phyloP scores from a whole-genome alignment of 2,888 invertebrate genomes.

The Agrochola lota region DNA sequence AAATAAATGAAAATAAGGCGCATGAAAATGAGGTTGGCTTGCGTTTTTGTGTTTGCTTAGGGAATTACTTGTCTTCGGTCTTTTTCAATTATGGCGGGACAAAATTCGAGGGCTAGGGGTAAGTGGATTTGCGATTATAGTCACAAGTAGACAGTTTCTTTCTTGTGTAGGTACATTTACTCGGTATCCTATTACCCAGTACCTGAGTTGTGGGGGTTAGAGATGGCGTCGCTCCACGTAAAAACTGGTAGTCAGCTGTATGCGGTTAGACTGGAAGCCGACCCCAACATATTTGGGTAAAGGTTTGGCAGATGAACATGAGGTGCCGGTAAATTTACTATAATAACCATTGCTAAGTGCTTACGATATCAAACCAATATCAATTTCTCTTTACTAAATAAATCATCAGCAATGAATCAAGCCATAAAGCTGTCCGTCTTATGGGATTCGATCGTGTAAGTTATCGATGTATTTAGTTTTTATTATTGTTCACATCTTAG shows the following conservation, averaged over 20 bases:
- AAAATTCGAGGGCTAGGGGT: slow-evolving; percentile 33
- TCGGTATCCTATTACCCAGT: neutral
- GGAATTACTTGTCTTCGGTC: slow-evolving; percentile 56
- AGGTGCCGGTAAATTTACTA: neutral
- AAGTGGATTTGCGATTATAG: slow-evolving; percentile 42
- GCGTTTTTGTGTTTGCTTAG: slow-evolving; percentile 50
- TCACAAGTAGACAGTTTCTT: slow-evolving; percentile 21
- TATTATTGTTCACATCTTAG: neutral
- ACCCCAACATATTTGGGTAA: neutral
- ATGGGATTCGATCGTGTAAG: neutral
- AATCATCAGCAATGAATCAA: slow-evolving; percentile 26
- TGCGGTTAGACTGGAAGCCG: neutral
- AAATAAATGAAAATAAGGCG: slow-evolving; percentile 61
- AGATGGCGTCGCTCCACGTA: neutral
- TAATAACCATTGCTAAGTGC: neutral
- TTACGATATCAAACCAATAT: slow-evolving; percentile 14
- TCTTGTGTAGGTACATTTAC: slow-evolving; percentile 1
- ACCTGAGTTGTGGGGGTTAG: neutral
- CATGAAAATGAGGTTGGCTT: slow-evolving; percentile 48
- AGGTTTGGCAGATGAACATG: neutral
- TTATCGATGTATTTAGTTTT: neutral
- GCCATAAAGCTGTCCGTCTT: neutral
- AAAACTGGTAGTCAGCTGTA: neutral
- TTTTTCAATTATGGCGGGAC: slow-evolving; percentile 56
- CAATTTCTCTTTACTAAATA: slow-evolving; percentile 28